Percentiles rank a stretch among this genome's conserved stretches.
These are phyloP conservation scores for Alaudala cheleensis DNA, from an alignment of 2,113 vertebrate species.

Conservation along the genomic window DNA sequence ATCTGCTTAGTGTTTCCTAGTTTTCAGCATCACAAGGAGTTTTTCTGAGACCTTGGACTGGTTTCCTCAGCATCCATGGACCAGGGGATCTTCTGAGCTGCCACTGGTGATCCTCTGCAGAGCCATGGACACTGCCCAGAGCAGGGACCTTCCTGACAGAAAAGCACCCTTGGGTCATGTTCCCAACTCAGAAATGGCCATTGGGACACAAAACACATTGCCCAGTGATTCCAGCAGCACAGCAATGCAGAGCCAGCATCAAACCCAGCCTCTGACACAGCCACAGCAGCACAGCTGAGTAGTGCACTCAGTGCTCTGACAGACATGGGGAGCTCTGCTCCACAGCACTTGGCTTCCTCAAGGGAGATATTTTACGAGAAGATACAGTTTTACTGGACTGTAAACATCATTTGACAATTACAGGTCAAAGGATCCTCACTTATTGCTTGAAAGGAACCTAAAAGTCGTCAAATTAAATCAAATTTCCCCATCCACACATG, in stretches of 20 bases:
- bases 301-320: not conserved
- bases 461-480: not conserved
- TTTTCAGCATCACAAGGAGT: not conserved
- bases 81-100: not conserved
- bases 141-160: not conserved
- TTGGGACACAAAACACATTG: not conserved
- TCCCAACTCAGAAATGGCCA: not conserved
- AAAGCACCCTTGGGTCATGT: not conserved
- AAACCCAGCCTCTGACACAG: not conserved
- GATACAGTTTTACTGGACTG: not conserved
- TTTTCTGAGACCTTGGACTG: not conserved
- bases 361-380: not conserved
- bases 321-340: not conserved
- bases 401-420: constrained; percentile 23
- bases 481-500: fast-evolving
- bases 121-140: not conserved
- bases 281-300: no score
- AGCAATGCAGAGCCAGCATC: not conserved
- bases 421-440: not conserved
- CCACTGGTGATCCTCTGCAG: not conserved
- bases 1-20: constrained; percentile 32
- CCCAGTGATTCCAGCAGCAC: not conserved
- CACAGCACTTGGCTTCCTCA: not conserved
- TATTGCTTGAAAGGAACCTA: not conserved
- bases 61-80: not conserved